These are phyloP conservation scores for Siniperca undulata DNA, from an alignment of 2,797 vertebrate species.

Conservation along the genomic window DNA sequence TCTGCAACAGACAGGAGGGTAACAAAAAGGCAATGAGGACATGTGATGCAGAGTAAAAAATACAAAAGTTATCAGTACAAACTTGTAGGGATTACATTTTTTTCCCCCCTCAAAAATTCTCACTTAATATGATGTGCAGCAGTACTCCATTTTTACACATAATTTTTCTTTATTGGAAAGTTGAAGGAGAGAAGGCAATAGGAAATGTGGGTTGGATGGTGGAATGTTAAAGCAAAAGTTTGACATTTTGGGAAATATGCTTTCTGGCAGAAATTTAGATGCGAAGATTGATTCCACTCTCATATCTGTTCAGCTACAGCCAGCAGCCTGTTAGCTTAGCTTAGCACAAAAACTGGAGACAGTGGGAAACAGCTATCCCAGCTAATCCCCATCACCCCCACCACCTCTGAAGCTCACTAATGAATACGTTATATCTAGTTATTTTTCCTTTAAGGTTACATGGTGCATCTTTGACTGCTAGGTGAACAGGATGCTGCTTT, in stretches of 20 bases:
- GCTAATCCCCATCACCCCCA: background rate
- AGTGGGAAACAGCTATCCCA: background rate
- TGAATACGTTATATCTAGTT: background rate
- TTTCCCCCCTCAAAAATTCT: background rate
- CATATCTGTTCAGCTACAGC: background rate
- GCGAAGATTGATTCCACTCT: background rate
- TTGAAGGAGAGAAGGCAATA: background rate
- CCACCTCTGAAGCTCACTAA: background rate
- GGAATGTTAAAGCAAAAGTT: background rate
- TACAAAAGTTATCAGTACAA: background rate
- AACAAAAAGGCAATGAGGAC: background rate
- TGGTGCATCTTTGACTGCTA: background rate
- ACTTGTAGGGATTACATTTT: no score
- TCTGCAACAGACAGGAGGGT: no score
- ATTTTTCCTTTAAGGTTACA: background rate
- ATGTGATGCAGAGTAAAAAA: background rate
- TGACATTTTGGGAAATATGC: background rate
- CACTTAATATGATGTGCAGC: background rate
- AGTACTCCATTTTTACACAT: background rate
- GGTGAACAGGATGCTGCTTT: background rate
- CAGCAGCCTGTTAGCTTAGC: background rate
- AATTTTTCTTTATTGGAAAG: background rate
- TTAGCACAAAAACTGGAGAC: constrained; percentile 8
- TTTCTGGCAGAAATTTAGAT: background rate
- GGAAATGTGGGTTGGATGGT: background rate